Evolutionary conservation across 2,113 vertebrate species (phyloP).

Genomic region (Scytalopus superciliaris): DNA sequence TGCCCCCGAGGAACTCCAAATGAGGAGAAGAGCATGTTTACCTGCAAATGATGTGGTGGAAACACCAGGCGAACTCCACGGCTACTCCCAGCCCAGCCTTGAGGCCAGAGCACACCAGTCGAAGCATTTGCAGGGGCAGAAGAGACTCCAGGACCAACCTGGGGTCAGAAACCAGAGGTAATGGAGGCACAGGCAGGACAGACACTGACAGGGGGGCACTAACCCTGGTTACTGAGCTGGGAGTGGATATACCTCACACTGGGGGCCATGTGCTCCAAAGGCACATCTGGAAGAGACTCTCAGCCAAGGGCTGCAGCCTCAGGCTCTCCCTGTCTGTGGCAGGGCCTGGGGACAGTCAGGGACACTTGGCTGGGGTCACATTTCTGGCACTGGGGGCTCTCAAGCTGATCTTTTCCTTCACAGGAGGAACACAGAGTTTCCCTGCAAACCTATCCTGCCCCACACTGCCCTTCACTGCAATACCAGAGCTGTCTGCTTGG

Average conservation of each 20-base stretch:
- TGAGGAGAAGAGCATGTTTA: slow-evolving; percentile 18
- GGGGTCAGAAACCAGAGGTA: slow-evolving; percentile 16
- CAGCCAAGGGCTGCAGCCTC: background rate
- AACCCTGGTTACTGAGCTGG: background rate
- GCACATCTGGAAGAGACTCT: background rate
- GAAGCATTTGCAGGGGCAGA: slow-evolving; percentile 81
- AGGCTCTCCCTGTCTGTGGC: background rate
- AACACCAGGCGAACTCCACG: slow-evolving; percentile 92
- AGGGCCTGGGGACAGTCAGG: background rate
- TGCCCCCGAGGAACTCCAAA: background rate
- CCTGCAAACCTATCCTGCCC: fast-evolving
- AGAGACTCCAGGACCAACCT: slow-evolving; percentile 82
- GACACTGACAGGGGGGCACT: background rate
- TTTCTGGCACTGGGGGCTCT: background rate
- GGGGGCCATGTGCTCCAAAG: background rate
- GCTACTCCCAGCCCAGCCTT: slow-evolving; percentile 79
- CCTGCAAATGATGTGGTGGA: slow-evolving; percentile 92
- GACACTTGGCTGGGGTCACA: background rate
- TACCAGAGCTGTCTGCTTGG: slow-evolving; percentile 4
- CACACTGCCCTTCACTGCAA: background rate
- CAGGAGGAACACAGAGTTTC: background rate
- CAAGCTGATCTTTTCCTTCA: background rate
- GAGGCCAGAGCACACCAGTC: slow-evolving; percentile 74
- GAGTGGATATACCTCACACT: fast-evolving
- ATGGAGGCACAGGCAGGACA: background rate